These are phyloP conservation scores for Leptothorax acervorum DNA, from an alignment of 2,888 invertebrate species.

Conservation along the genomic window DNA sequence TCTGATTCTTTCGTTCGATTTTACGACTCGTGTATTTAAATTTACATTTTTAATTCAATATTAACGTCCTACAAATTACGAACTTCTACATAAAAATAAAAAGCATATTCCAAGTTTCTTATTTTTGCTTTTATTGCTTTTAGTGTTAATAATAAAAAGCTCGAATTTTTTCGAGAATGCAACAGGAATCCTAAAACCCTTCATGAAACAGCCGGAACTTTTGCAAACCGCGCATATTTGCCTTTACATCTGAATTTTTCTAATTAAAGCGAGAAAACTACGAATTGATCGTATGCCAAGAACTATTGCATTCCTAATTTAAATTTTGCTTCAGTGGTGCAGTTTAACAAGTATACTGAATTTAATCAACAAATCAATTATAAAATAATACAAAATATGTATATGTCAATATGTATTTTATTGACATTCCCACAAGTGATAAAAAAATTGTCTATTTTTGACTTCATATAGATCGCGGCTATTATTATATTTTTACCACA, in stretches of 20 bases:
- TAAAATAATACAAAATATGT: slow-evolving; percentile 1
- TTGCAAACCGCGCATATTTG: slow-evolving; percentile 9
- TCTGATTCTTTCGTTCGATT: neutral
- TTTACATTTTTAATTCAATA: neutral
- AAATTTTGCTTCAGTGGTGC: neutral
- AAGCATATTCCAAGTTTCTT: neutral
- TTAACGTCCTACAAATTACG: neutral
- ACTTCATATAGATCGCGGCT: neutral
- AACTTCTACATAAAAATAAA: neutral
- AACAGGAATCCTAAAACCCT: neutral
- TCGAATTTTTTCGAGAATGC: neutral
- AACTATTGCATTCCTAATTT: neutral
- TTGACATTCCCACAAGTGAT: neutral
- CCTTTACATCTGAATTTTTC: neutral
- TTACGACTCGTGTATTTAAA: neutral
- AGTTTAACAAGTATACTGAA: neutral
- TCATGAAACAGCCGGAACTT: neutral
- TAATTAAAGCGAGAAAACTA: neutral
- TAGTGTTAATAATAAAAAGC: neutral
- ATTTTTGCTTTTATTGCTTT: neutral
- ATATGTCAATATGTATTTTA: neutral
- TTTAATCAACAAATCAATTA: slow-evolving; percentile 1
- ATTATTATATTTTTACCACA: neutral
- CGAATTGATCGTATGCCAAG: neutral
- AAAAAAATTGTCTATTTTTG: neutral